Conservation (phyloP, 2,888 invertebrate genomes). For the Zygothrica quintamaculata region DNA sequence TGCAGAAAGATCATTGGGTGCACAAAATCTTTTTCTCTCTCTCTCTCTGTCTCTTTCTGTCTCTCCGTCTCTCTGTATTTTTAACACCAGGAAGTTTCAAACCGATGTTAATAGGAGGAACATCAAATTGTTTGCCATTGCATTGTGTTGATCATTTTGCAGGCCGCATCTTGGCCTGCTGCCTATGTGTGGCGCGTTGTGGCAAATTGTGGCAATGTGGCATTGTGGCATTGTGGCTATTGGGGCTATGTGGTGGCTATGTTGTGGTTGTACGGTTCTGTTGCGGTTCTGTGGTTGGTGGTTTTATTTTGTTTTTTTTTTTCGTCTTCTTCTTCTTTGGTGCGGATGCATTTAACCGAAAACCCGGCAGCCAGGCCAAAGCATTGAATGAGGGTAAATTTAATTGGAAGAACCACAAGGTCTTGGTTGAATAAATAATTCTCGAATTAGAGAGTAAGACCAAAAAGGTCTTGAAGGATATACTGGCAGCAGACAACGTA, state of each 20-base stretch:
- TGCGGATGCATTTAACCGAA: constrained; percentile 16
- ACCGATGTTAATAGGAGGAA: constrained; percentile 17
- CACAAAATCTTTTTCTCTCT: too few species aligned
- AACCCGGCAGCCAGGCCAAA: constrained; percentile 6
- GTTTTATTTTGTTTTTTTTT: too few species aligned
- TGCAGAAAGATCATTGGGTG: constrained; percentile 4
- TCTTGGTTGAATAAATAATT: not conserved
- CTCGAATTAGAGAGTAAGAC: constrained; percentile 17
- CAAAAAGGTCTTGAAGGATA: constrained; percentile 14
- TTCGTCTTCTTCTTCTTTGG: too few species aligned
- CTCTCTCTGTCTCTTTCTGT: too few species aligned
- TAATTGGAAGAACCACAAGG: not conserved
- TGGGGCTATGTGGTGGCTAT: too few species aligned
- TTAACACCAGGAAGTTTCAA: constrained; percentile 30
- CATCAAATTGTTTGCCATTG: constrained; percentile 26
- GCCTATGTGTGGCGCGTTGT: too few species aligned
- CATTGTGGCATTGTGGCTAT: too few species aligned
- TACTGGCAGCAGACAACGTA: constrained; percentile 22
- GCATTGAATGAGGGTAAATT: not conserved
- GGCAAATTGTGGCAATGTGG: too few species aligned
- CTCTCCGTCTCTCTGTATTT: constrained; percentile 19
- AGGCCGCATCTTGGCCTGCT: constrained; percentile 8
- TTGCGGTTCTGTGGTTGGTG: not conserved
- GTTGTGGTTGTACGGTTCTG: too few species aligned
- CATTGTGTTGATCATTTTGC: constrained; percentile 8